Evolutionary conservation across 2,888 invertebrate species (phyloP).

Genomic region (Dryocosmus kuriphilus): DNA sequence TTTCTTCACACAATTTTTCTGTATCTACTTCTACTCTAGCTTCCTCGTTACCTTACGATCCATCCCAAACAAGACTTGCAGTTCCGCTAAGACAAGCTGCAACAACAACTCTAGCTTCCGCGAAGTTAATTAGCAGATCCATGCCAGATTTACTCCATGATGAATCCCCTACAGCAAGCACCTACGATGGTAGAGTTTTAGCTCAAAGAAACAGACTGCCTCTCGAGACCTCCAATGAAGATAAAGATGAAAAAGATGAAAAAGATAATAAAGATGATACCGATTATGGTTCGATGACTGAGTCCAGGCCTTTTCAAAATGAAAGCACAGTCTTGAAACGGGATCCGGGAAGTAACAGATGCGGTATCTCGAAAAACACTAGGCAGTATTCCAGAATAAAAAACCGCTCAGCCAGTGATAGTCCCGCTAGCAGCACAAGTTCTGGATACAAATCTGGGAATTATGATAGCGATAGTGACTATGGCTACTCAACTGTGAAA

Average conservation of each 20-base stretch:
- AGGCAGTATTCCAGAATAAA: constrained; percentile 22
- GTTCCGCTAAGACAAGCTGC: not conserved
- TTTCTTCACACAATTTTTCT: not conserved
- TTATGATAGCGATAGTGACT: constrained; percentile 79
- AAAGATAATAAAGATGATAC: constrained; percentile 40
- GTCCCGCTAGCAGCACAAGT: constrained; percentile 68
- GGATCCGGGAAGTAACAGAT: constrained; percentile 32
- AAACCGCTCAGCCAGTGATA: constrained; percentile 46
- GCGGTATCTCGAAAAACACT: constrained; percentile 33
- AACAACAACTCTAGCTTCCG: not conserved
- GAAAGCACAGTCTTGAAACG: not conserved
- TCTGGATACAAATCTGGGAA: constrained; percentile 79
- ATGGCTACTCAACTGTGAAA: constrained; percentile 62
- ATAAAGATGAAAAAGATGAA: constrained; percentile 31
- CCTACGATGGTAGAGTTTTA: not conserved
- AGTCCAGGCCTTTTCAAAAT: constrained; percentile 37
- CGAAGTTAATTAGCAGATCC: constrained; percentile 40
- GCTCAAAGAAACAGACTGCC: not conserved
- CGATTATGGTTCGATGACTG: constrained; percentile 51
- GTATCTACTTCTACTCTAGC: not conserved
- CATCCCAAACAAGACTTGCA: not conserved
- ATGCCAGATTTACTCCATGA: constrained; percentile 72
- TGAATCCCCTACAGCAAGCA: constrained; percentile 25
- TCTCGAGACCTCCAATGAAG: not conserved
- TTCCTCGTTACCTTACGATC: not conserved